Evolutionary conservation across 1,140 invertebrate species (phyloP).

Genomic region (Heterodera carotae): DNA sequence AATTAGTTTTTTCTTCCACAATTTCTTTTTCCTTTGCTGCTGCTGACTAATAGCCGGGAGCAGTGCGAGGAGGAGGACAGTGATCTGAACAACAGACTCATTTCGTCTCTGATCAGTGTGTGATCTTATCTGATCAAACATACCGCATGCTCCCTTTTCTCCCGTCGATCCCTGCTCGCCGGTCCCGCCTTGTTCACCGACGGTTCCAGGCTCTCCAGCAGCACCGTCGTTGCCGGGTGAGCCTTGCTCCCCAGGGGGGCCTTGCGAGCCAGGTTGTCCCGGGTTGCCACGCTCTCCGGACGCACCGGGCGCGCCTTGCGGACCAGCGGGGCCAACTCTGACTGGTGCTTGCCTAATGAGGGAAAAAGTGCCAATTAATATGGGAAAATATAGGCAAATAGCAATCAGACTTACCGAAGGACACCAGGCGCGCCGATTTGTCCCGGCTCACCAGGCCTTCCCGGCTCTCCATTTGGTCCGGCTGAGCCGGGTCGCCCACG

Average conservation of each 20-base stretch:
- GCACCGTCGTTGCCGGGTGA: background rate
- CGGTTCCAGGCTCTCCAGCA: background rate
- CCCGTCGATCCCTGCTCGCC: background rate
- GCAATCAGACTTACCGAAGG: background rate
- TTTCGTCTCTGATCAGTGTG: background rate
- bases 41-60: slow-evolving; percentile 12
- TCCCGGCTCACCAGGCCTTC: slow-evolving; percentile 16
- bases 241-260: background rate
- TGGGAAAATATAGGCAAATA: background rate
- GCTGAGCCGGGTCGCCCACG: background rate
- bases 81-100: slow-evolving; percentile 6
- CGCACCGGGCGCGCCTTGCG: slow-evolving; percentile 9
- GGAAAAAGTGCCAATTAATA: slow-evolving; percentile 1
- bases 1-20: background rate
- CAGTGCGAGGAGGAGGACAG: slow-evolving; percentile 14
- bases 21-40: background rate
- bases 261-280: background rate
- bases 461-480: slow-evolving; percentile 20
- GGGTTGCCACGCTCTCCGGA: background rate
- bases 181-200: background rate
- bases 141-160: background rate
- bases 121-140: background rate
- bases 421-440: slow-evolving; percentile 4
- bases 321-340: slow-evolving; percentile 10
- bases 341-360: background rate